These are phyloP conservation scores for Cebus imitator DNA, from an alignment of 2,113 vertebrate genomes.

Conservation along the genomic window DNA sequence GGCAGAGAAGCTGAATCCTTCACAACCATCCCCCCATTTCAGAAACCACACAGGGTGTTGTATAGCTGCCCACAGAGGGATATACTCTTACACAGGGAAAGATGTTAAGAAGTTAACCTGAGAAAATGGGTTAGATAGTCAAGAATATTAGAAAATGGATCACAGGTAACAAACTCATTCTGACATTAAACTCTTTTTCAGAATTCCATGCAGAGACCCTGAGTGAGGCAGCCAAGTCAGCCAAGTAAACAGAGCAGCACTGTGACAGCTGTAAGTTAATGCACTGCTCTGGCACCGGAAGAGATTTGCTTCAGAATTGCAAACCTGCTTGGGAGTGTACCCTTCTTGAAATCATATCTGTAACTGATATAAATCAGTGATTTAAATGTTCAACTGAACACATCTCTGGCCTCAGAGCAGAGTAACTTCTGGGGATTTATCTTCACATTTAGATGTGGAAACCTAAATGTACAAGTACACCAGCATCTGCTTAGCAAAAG, in stretches of 20 bases:
- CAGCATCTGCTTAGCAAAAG: neutral
- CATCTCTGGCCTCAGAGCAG: neutral
- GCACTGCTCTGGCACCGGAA: neutral
- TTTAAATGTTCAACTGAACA: neutral
- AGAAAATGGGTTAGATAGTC: neutral
- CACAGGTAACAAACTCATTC: neutral
- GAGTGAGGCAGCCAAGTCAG: neutral
- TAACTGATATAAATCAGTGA: neutral
- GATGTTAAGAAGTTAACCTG: neutral
- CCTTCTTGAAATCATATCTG: neutral
- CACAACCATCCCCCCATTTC: neutral
- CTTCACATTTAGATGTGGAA: neutral
- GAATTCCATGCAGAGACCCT: neutral
- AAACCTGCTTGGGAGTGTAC: neutral
- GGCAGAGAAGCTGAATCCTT: neutral
- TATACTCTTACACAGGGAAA: fast-evolving
- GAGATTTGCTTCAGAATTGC: neutral
- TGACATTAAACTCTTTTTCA: neutral
- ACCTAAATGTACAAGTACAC: neutral
- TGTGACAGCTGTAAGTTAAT: neutral
- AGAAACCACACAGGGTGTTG: neutral
- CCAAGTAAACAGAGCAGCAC: neutral
- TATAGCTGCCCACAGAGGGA: neutral
- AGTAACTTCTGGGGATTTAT: neutral
- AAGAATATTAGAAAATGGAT: neutral